Evolutionary conservation across 2,888 invertebrate species (phyloP), one percentile per base, ranked within the genome.

Genomic region (Diarsia rubi): DNA sequence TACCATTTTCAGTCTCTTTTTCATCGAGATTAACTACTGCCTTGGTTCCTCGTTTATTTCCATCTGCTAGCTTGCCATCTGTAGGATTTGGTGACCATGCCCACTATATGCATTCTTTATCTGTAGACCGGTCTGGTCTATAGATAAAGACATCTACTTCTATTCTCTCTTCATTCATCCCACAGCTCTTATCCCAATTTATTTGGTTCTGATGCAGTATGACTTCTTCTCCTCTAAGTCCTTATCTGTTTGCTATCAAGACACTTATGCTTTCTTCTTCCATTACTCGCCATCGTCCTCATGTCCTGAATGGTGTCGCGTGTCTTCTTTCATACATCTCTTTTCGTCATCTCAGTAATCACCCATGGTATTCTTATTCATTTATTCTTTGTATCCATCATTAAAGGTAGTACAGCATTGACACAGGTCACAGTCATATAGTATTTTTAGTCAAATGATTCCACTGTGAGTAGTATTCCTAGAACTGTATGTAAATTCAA

Each of bases 381-480:
- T 5, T 78, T 27, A 21, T 49, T 27, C 24, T n/a, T 27, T 8
- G 5, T 57, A 21, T 11, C 24, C 37, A 24, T 16, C 54, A 67
- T 66, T 57, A 21, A 1, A 62, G 5, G n/a, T 62, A 52, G 14
- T 37, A 37, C 8, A 24, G 1, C 47, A 37, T 21, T 60, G n/a
- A 31, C 24, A 52, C 37, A 42, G n/a, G 14, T 62, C 57, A 67
- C n/a, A 76, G 67, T 78, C 82, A 77, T 82, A 14, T 52, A 68
- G 57, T 77, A 78, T 77, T 82, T 82, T 77, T 82, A 77, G 54
- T 45, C 45, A 45, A 68, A 64, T 82, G 68, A 82, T 78, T 68
- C 82, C 45, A 52, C 37, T 60, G 24, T 45, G n/a, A 52, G 63
- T 72, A 54, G 44, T 83, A 47, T 80, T 72, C 83, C n/a, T 64